A percentile compares a stretch with the other conserved stretches of the same genome.
These are phyloP conservation scores for Pogonophryne albipinna DNA, from an alignment of 2,797 vertebrate genomes.

Conservation along the genomic window DNA sequence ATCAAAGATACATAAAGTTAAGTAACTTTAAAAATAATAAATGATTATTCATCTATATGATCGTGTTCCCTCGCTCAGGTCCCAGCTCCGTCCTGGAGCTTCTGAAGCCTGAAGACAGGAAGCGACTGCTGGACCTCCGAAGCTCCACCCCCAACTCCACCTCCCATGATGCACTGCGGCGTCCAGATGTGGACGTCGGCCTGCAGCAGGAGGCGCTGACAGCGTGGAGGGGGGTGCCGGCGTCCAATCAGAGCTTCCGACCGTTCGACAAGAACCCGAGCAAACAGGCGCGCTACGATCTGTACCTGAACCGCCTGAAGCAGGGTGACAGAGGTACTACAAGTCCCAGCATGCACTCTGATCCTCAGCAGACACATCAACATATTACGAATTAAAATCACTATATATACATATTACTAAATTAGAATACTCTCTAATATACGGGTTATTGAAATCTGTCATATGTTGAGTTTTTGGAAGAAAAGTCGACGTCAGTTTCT, in stretches of 20 bases:
- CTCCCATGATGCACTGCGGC: neutral
- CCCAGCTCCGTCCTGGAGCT: conserved; percentile 92
- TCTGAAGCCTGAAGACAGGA: conserved; percentile 88
- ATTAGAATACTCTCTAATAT: too few relatives aligned
- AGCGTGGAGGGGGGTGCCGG: conserved; percentile 70
- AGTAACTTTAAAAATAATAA: too few relatives aligned
- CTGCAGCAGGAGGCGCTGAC: conserved; percentile 61
- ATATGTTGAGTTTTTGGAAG: too few relatives aligned
- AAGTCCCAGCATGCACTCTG: conserved; percentile 13
- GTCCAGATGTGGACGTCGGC: too few relatives aligned
- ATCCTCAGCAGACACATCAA: too few relatives aligned
- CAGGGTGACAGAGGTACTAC: conserved; percentile 88
- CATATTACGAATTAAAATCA: too few relatives aligned
- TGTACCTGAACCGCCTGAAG: conserved; percentile 86
- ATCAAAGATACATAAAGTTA: too few relatives aligned
- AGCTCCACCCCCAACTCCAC: conserved; percentile 50
- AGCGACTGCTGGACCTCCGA: conserved; percentile 86
- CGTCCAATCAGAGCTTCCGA: conserved; percentile 86
- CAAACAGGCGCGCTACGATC: conserved; percentile 94
- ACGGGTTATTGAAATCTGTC: too few relatives aligned
- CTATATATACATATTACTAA: too few relatives aligned
- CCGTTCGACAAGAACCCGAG: conserved; percentile 91
- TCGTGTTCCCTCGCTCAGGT: conserved; percentile 75
- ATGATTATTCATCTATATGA: too few relatives aligned
- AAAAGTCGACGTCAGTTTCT: too few relatives aligned